Conservation (phyloP, 2,113 vertebrate species). For the Varanus salvator region DNA sequence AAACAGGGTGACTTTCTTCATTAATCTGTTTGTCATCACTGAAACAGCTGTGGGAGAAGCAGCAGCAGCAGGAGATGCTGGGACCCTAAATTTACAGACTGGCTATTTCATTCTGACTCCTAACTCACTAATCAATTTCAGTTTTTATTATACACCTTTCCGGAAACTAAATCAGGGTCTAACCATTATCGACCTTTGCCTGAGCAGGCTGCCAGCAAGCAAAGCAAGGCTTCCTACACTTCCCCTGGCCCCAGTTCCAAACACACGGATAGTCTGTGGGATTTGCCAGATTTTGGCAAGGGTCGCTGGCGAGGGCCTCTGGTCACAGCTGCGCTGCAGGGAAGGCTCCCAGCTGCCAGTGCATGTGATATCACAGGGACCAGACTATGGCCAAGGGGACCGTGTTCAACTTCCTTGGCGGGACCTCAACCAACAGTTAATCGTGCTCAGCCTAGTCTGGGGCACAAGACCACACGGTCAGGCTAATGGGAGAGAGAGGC, state of each 20-base stretch:
- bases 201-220: conserved; percentile 35
- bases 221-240: conserved; percentile 14
- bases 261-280: accelerated
- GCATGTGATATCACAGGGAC: too few relatives aligned
- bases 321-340: too few relatives aligned
- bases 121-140: conserved; percentile 77
- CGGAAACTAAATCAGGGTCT: conserved; percentile 74
- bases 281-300: too few relatives aligned
- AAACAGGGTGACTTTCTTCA: conserved; percentile 76
- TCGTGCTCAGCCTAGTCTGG: too few relatives aligned
- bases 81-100: conserved; percentile 70
- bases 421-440: too few relatives aligned
- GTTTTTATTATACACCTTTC: conserved; percentile 73
- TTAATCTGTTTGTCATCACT: conserved; percentile 73
- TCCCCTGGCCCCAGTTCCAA: not conserved
- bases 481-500: too few relatives aligned
- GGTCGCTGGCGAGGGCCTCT: too few relatives aligned
- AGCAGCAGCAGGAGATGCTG: conserved; percentile 45
- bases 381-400: not conserved
- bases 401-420: not conserved
- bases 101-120: conserved; percentile 65
- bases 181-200: conserved; percentile 66
- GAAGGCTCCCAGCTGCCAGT: too few relatives aligned
- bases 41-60: conserved; percentile 1
- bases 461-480: too few relatives aligned